Evolutionary conservation across 1,140 invertebrate genomes (phyloP).

Genomic region (Sitophilus oryzae): DNA sequence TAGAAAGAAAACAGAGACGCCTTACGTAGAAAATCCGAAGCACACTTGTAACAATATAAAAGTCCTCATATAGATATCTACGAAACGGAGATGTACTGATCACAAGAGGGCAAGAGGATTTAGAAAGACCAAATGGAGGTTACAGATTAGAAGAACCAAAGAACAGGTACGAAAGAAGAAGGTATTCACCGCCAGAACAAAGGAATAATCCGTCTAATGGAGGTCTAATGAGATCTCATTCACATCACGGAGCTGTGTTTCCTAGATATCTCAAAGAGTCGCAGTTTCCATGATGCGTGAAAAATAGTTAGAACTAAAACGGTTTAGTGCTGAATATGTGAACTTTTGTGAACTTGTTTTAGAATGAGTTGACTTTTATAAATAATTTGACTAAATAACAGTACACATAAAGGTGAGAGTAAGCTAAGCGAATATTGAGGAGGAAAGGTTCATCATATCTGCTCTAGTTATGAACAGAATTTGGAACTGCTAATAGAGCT

Average conservation of each 20-base stretch:
- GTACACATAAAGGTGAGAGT: too few species aligned
- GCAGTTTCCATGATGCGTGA: neutral
- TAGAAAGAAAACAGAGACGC: conserved; percentile 57
- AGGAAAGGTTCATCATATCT: too few species aligned
- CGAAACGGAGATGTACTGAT: conserved; percentile 46
- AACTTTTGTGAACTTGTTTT: too few species aligned
- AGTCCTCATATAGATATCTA: conserved; percentile 53
- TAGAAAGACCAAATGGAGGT: conserved; percentile 13
- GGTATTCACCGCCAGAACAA: conserved; percentile 43
- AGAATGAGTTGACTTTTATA: too few species aligned
- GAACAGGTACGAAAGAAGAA: conserved; percentile 37
- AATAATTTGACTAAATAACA: too few species aligned
- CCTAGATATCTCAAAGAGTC: conserved; percentile 55
- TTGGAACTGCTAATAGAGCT: too few species aligned
- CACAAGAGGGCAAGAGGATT: conserved; percentile 31
- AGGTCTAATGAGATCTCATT: conserved; percentile 47
- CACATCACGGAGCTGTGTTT: conserved; percentile 53
- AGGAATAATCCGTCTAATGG: conserved; percentile 34
- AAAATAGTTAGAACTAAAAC: too few species aligned
- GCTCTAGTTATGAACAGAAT: too few species aligned
- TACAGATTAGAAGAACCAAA: conserved; percentile 11
- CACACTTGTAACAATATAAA: conserved; percentile 54
- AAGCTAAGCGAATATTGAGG: too few species aligned
- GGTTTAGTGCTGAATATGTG: too few species aligned
- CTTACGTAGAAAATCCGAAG: conserved; percentile 57